Evolutionary conservation across 2,113 vertebrate species (phyloP).

Genomic region (Todiramphus saurophagus): DNA sequence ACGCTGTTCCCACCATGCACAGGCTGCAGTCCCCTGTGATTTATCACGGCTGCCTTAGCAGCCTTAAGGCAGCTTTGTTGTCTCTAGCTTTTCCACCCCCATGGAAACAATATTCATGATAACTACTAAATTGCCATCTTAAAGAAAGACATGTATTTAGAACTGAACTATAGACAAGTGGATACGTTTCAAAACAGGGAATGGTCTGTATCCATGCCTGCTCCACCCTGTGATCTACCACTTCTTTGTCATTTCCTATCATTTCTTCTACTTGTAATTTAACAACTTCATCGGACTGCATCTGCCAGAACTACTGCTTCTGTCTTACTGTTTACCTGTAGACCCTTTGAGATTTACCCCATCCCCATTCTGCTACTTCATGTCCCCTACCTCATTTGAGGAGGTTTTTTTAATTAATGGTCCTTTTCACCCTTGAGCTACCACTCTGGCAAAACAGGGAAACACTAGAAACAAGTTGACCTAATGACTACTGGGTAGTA

Average conservation of each 20-base stretch:
- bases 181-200: background rate
- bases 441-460: background rate
- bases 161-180: background rate
- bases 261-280: background rate
- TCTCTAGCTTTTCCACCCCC: background rate
- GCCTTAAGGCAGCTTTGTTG: background rate
- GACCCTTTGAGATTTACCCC: background rate
- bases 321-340: background rate
- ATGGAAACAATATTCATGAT: background rate
- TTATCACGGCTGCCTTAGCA: background rate
- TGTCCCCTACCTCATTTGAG: background rate
- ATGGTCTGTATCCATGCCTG: background rate
- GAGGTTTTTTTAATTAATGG: background rate
- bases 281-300: background rate
- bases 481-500: background rate
- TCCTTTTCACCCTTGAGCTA: background rate
- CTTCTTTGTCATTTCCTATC: background rate
- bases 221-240: fast-evolving
- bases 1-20: background rate
- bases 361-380: background rate
- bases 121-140: background rate
- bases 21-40: background rate
- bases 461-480: background rate
- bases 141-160: background rate
- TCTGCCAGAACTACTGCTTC: background rate